Conservation (phyloP, 2,888 invertebrate genomes). For the Dromius quadrimaculatus region DNA sequence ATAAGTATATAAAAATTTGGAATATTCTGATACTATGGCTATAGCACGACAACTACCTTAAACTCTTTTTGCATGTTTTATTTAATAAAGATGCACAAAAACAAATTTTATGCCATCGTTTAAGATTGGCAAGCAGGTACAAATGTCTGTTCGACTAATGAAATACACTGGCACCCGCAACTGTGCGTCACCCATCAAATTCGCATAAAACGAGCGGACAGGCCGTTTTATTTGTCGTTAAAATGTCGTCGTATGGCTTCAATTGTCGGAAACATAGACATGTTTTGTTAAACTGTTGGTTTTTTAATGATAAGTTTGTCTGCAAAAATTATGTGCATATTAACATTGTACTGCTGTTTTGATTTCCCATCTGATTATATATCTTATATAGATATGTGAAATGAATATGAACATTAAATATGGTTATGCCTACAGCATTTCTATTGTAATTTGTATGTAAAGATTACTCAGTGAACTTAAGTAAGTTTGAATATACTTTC, state of each 20-base stretch:
- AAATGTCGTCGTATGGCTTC: conserved; percentile 34
- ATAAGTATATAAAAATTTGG: too few relatives aligned
- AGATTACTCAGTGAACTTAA: too few relatives aligned
- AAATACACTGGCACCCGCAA: conserved; percentile 42
- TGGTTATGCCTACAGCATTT: too few relatives aligned
- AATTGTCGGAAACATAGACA: conserved; percentile 18
- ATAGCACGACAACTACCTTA: too few relatives aligned
- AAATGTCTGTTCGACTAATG: conserved; percentile 15
- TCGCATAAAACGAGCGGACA: conserved; percentile 35
- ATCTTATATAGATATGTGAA: too few relatives aligned
- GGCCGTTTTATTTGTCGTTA: conserved; percentile 41
- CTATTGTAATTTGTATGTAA: too few relatives aligned
- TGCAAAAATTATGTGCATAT: too few relatives aligned
- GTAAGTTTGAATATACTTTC: too few relatives aligned
- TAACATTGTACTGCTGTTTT: too few relatives aligned
- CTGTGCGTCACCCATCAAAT: conserved; percentile 24
- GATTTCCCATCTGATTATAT: too few relatives aligned
- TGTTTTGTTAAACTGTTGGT: conserved; percentile 1
- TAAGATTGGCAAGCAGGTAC: neutral
- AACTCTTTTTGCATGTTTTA: neutral
- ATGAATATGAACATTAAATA: too few relatives aligned
- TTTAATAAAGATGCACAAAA: neutral
- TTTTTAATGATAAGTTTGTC: conserved; percentile 11
- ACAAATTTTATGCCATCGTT: conserved; percentile 33
- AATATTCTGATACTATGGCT: too few relatives aligned